Evolutionary conservation across 1,140 invertebrate species (phyloP).

Genomic region (Stegodyphus mimosarum): DNA sequence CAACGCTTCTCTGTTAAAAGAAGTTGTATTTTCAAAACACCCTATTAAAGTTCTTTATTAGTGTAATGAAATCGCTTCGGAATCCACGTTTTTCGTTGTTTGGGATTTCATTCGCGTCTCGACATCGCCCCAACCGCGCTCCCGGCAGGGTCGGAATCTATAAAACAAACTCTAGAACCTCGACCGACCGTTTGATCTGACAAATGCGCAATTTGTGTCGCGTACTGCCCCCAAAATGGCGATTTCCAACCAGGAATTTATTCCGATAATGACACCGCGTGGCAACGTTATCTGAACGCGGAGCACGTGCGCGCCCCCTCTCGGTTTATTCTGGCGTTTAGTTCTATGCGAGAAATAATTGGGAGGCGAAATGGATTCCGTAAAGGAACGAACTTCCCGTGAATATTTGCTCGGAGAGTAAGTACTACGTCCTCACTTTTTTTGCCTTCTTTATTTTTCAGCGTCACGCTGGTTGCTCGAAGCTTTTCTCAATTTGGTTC

Average conservation of each 20-base stretch:
- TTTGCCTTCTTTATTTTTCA: too few relatives aligned
- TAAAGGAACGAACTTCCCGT: background rate
- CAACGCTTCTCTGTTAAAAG: background rate
- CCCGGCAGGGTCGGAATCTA: background rate
- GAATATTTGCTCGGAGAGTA: background rate
- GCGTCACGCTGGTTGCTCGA: too few relatives aligned
- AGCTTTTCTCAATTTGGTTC: too few relatives aligned
- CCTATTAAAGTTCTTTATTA: background rate
- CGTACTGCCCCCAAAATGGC: conserved; percentile 40
- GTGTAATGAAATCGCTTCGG: background rate
- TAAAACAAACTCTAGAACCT: conserved; percentile 19
- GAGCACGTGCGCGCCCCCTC: conserved; percentile 11
- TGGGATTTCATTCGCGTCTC: background rate
- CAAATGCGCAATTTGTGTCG: conserved; percentile 46
- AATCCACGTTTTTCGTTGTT: background rate
- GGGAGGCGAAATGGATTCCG: conserved; percentile 1
- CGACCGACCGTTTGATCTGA: conserved; percentile 19
- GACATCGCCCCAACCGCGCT: too few relatives aligned
- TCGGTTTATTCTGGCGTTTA: background rate
- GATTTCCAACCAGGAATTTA: conserved; percentile 41
- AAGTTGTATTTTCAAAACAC: too few relatives aligned
- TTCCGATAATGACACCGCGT: conserved; percentile 43
- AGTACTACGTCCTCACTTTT: background rate
- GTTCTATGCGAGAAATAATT: background rate
- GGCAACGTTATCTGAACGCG: conserved; percentile 18